Base-by-base conservation (phyloP, 2,797 vertebrate species). In the Eremophila alpestris region DNA sequence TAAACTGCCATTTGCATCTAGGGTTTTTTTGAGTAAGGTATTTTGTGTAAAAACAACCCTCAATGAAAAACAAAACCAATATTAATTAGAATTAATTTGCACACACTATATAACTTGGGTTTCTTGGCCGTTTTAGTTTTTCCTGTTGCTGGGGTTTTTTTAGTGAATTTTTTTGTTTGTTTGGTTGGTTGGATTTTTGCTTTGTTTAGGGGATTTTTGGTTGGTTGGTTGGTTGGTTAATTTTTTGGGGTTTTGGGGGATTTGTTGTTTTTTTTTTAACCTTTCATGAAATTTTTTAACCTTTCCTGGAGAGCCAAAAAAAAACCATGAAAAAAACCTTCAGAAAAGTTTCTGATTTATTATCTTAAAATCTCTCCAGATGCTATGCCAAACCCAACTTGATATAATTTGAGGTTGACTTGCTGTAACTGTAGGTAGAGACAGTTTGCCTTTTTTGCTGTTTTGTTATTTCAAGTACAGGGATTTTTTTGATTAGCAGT, bases 41-140 rank as follows among this genome's bases (percentile, higher is more conserved):
- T 63, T 76, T 89, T 64, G 7, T 62, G 21, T 34, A 71, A 91
- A 91, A 89, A 49, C 74, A 84, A 20, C 9, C 10, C 13, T 40
- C 29, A n/a, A 22, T 63, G 32, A 67, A n/a, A 90, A 89, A 64
- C 14, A 67, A n/a, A 90, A 89, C 60, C 14, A 29, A 32, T n/a
- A 26, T 6, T 83, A 55, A 78, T 74, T 74, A 55, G 18, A 90
- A 51, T 13, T 10, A 78, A 76, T 71, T 5, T 5, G 43, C 13
- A 29, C 2, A 55, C 69, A 32, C 4, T 52, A 2, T 27, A 67
- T 34, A 23, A 9, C 5, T 24, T n/a, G 2, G 6, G 3, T 2
- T 32, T 64, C 74, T 43, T 1, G 3, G 3, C 2, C 20, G 4
- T 10, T 73, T 55, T 20, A 8, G 7, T 7, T 40, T 52, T 45